phyloP scores from a whole-genome alignment of 2,113 vertebrate species.

The Xenus cinereus region DNA sequence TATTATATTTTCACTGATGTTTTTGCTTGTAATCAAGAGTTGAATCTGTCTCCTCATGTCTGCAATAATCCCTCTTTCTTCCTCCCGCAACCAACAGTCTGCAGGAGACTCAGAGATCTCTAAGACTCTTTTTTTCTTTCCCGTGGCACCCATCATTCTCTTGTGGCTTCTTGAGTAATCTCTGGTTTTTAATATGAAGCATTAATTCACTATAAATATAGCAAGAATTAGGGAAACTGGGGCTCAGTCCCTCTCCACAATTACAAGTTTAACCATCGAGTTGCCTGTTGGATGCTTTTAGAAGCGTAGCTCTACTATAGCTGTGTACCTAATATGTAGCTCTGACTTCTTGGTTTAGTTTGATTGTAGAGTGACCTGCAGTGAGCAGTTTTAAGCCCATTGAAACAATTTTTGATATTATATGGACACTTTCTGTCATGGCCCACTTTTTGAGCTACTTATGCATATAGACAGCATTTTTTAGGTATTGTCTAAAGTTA shows the following conservation, averaged over 20 bases:
- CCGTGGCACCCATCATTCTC: background rate
- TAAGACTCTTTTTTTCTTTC: background rate
- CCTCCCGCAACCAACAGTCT: background rate
- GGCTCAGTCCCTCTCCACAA: background rate
- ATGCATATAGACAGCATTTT: background rate
- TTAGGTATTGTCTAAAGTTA: background rate
- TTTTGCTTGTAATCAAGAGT: background rate
- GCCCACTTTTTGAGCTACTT: background rate
- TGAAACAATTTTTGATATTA: background rate
- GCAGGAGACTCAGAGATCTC: background rate
- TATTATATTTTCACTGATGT: background rate
- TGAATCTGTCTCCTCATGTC: background rate
- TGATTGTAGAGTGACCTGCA: background rate
- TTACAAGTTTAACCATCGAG: background rate
- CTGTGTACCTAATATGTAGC: background rate
- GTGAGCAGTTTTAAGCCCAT: background rate
- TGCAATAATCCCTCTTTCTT: background rate
- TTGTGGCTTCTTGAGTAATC: background rate
- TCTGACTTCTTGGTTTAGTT: background rate
- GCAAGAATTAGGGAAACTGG: background rate
- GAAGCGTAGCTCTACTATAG: rapidly evolving
- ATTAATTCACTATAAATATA: conserved; percentile 13
- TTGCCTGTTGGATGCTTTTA: background rate
- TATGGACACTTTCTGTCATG: background rate
- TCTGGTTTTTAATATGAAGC: background rate